Evolutionary conservation across 2,113 vertebrate species (phyloP).

Genomic region (Sakesphorus luctuosus): DNA sequence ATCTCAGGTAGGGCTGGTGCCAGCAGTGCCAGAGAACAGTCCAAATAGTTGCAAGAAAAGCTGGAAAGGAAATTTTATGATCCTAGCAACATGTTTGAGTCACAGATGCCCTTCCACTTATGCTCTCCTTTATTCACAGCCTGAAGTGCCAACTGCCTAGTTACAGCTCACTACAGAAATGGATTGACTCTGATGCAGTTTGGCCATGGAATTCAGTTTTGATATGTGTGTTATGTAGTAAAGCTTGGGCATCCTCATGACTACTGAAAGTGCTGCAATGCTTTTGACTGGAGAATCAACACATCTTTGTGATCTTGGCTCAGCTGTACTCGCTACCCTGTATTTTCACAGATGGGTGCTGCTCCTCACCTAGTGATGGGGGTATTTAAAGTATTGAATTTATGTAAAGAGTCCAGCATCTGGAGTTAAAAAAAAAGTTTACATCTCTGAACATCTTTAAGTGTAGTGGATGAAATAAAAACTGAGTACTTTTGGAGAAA

Average conservation of each 20-base stretch:
- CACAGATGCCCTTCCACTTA: background rate
- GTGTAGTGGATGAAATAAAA: background rate
- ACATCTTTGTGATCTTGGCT: background rate
- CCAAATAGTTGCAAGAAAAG: background rate
- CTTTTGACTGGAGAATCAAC: background rate
- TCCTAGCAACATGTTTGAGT: background rate
- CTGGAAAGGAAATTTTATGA: background rate
- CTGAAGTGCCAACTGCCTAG: background rate
- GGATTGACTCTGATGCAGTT: background rate
- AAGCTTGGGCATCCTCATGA: background rate
- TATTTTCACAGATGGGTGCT: background rate
- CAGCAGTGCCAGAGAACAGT: background rate
- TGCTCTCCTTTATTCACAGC: background rate
- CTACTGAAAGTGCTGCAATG: background rate
- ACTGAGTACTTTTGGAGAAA: background rate
- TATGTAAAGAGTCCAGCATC: background rate
- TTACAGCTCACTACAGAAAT: background rate
- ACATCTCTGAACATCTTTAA: background rate
- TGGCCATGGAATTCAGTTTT: background rate
- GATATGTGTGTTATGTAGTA: background rate
- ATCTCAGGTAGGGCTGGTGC: background rate
- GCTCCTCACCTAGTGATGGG: background rate
- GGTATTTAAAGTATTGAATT: background rate
- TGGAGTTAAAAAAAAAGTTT: background rate
- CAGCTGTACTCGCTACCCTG: background rate